Conservation (phyloP, 2,113 vertebrate genomes). For the Dinomys branickii region DNA sequence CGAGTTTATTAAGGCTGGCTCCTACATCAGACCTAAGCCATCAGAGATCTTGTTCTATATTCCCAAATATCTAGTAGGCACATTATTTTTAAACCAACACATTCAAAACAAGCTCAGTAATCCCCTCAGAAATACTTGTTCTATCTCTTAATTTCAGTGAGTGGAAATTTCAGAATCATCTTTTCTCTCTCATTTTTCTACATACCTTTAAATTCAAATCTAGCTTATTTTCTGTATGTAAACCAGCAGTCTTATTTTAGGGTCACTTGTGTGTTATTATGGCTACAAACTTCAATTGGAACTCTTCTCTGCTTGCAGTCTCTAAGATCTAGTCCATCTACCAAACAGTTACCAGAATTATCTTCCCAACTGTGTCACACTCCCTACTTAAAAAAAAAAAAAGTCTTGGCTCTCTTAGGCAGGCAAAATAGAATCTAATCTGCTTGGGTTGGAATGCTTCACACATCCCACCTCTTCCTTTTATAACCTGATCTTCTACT, state of each 20-base stretch:
- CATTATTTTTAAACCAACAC: conserved; percentile 3
- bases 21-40: neutral
- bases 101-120: neutral
- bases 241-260: conserved; percentile 33
- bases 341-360: neutral
- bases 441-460: neutral
- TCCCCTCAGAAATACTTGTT: neutral
- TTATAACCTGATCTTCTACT: neutral
- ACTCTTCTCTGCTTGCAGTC: neutral
- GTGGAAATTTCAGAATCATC: neutral
- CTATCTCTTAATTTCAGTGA: neutral
- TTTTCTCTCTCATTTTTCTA: neutral
- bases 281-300: neutral
- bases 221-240: conserved; percentile 2
- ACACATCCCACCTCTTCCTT: neutral
- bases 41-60: neutral
- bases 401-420: neutral
- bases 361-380: neutral
- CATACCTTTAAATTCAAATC: neutral
- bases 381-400: neutral
- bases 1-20: neutral
- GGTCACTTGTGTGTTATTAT: neutral
- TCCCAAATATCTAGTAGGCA: neutral
- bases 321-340: conserved; percentile 14
- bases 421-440: conserved; percentile 22